phyloP scores from a whole-genome alignment of 2,888 invertebrate genomes.

The Drosophila melanosoma region DNA sequence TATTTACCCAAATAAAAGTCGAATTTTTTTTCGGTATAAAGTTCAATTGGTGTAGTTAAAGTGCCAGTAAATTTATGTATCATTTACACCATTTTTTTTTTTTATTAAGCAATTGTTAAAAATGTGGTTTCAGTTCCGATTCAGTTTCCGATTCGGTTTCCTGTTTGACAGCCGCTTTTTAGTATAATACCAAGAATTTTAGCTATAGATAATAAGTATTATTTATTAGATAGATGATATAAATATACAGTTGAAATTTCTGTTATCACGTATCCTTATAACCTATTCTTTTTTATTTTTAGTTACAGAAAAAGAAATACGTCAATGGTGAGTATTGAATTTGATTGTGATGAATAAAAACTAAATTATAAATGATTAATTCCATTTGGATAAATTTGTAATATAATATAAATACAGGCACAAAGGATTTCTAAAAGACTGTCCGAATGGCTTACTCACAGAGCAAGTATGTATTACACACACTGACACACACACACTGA shows the following conservation, averaged over 20 bases:
- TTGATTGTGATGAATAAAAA: not conserved
- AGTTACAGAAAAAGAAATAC: conserved; percentile 84
- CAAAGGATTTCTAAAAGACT: conserved; percentile 98
- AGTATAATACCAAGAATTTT: not conserved
- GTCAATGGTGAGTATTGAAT: conserved; percentile 80
- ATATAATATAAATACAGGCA: conserved; percentile 88
- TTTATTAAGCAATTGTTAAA: not conserved
- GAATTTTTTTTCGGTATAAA: not conserved
- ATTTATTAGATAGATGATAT: not conserved
- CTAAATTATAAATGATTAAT: conserved; percentile 1
- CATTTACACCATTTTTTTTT: not conserved
- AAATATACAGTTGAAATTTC: conserved; percentile 1
- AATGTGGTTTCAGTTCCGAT: not conserved
- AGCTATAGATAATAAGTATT: not conserved
- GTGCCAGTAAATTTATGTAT: not conserved
- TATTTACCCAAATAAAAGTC: no score
- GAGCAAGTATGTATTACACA: conserved; percentile 90
- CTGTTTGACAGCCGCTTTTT: not conserved
- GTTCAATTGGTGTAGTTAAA: not conserved
- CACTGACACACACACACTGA: not conserved
- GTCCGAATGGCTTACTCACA: conserved; percentile 97
- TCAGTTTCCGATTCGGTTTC: not conserved
- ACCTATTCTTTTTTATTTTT: conserved; percentile 45
- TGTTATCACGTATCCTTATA: conserved; percentile 22
- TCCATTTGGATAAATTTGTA: conserved; percentile 19